Base-by-base conservation (phyloP, 2,888 invertebrate genomes). In the Acanthosepion lycidas region DNA sequence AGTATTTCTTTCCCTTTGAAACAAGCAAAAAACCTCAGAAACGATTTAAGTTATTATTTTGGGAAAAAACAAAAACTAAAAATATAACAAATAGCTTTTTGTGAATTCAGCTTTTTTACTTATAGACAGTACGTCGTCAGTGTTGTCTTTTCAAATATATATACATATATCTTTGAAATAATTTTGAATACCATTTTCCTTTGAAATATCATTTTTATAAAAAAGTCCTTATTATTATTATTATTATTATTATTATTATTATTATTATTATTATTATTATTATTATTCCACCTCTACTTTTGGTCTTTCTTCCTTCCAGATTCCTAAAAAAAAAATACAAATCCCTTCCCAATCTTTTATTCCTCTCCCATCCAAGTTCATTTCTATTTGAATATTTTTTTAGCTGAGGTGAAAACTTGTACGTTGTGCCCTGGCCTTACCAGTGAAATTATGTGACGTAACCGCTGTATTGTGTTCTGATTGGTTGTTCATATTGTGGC, bases 201-300 rank as follows among this genome's bases (percentile, higher is more conserved):
- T 78, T 78, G 15, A n/a, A n/a, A 78, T 5, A 78, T 78, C n/a
- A 78, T 78, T 78, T 78, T 78, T 78, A 78, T 78, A 15, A n/a
- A 78, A 78, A 12, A 78, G 8, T 78, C n/a, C n/a, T 78, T 4
- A 64, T 64, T 64, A 59, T 59, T 64, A 64, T 64, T 64, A 64
- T 78, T n/a, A 78, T 78, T 78, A 78, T 78, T 78, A 78, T 78
- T 78, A 78, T 78, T 78, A 78, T 78, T 78, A 78, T 78, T 78
- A 78, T 78, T 78, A 78, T 78, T 78, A 78, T 78, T 78, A 78
- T 78, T 78, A 78, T 78, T 78, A 78, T 78, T 78, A 78, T 78
- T 78, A 78, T 78, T 78, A 78, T 78, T 78, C 18, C 78, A n/a
- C 18, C 12, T 78, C 33, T 78, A 0, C 78, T 78, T 33, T 78